Conservation (phyloP, 2,888 invertebrate species). For the Tachina fera region DNA sequence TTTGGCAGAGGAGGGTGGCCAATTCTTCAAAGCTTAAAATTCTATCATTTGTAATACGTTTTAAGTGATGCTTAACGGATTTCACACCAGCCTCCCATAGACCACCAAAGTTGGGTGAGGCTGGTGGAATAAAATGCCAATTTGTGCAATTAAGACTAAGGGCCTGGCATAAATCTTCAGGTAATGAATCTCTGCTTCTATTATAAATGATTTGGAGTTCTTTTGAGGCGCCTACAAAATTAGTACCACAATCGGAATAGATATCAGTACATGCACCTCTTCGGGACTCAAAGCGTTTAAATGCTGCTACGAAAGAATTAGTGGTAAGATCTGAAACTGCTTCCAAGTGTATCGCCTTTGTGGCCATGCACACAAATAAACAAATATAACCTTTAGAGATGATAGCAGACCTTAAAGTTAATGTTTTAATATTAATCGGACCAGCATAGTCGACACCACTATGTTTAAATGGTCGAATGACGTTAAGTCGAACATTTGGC, state of each 20-base stretch:
- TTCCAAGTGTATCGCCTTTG: too few relatives aligned
- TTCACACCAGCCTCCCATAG: constrained; percentile 5
- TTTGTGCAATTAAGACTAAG: background rate
- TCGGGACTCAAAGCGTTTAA: constrained; percentile 59
- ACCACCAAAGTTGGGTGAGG: constrained; percentile 18
- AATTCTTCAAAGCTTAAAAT: constrained; percentile 43
- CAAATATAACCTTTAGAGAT: constrained; percentile 64
- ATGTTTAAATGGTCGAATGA: constrained; percentile 23
- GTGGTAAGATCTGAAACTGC: constrained; percentile 14
- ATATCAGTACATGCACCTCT: constrained; percentile 51
- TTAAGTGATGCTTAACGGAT: background rate
- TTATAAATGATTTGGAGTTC: constrained; percentile 23
- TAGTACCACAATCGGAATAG: background rate
- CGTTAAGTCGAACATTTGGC: constrained; percentile 4
- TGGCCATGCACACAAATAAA: constrained; percentile 59
- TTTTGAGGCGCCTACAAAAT: constrained; percentile 35
- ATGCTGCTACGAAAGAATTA: constrained; percentile 68
- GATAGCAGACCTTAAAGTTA: background rate
- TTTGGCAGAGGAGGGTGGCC: constrained; percentile 32
- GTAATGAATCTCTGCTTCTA: constrained; percentile 9
- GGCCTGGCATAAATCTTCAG: background rate
- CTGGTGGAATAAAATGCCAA: constrained; percentile 28
- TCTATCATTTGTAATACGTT: constrained; percentile 17
- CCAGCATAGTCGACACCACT: constrained; percentile 37
- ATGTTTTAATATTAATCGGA: constrained; percentile 36